Evolutionary conservation across 2,113 vertebrate genomes (phyloP).

Genomic region (Grammomys dolichurus): DNA sequence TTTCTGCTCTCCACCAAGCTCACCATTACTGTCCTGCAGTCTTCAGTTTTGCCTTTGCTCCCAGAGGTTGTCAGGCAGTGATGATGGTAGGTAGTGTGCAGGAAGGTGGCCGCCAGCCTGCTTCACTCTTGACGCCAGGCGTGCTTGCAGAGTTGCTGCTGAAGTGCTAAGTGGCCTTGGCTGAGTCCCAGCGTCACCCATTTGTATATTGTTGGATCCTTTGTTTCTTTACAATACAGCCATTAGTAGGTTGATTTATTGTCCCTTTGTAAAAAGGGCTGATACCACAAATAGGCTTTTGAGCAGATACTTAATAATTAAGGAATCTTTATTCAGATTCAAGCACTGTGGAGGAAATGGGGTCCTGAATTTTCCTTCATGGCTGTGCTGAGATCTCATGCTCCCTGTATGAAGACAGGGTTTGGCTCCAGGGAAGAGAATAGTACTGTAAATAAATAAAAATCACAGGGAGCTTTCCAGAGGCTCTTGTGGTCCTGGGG

Average conservation of each 20-base stretch:
- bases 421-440: not conserved
- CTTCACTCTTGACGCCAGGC: not conserved
- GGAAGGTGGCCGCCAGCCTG: not conserved
- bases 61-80: not conserved
- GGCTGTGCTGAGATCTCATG: not conserved
- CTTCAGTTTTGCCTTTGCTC: not conserved
- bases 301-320: not conserved
- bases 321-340: not conserved
- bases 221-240: not conserved
- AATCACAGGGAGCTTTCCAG: not conserved
- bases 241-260: not conserved
- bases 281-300: not conserved
- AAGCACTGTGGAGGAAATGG: not conserved
- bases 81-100: not conserved
- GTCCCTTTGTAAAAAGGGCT: not conserved
- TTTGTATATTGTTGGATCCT: not conserved
- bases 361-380: not conserved
- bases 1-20: not conserved
- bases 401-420: not conserved
- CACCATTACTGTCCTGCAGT: fast-evolving
- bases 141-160: not conserved
- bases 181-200: not conserved
- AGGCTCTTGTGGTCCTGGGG: not conserved
- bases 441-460: not conserved
- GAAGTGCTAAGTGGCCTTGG: not conserved